Evolutionary conservation across 2,888 invertebrate genomes (phyloP), one percentile per base, ranked within the genome.

Genomic region (Synanthedon tipuliformis): DNA sequence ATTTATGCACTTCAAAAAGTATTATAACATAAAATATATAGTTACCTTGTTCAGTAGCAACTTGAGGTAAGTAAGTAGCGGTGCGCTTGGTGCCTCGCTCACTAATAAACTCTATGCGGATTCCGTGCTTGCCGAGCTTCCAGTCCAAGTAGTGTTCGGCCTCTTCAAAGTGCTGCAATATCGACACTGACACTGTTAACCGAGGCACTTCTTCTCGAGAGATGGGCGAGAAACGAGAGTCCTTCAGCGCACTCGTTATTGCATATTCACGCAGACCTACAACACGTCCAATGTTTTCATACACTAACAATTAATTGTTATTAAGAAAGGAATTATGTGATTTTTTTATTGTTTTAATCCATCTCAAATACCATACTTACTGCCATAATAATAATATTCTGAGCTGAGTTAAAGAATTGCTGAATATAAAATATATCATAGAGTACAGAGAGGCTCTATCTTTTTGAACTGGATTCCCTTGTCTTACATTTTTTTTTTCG

Each of bases 41-140:
- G 34, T 34, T 58, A 96, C 98, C 99, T 93, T 99, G 99, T 83
- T 99, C 99, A 53, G 93, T 92, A 62, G 99, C 98, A 64, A 99
- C 98, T 88, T 99, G 97, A 53, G 99, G 99, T 80, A 99, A 89
- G 85, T 98, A 99, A 61, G 99, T 99, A 71, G 99, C 99, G 61
- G 97, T 98, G 71, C 97, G 92, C 78, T 96, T 96, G 68, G 94
- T 93, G 60, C 98, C 94, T 71, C 97, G 92, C 75, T 98, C 98
- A 76, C 94, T 97, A 61, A 93, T 87, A 77, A 99, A 99, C 87
- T 99, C 98, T 65, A 99, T 99, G 53, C 99, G 92, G 71, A 99
- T 99, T 55, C 99, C 99, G 80, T 99, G 99, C 54, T 94, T 91
- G 51, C 98, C 98, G 56, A 97, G 92, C 89, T 96, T 95, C 99